Base-by-base conservation (phyloP, 2,888 invertebrate species). In the Philereme transversata region DNA sequence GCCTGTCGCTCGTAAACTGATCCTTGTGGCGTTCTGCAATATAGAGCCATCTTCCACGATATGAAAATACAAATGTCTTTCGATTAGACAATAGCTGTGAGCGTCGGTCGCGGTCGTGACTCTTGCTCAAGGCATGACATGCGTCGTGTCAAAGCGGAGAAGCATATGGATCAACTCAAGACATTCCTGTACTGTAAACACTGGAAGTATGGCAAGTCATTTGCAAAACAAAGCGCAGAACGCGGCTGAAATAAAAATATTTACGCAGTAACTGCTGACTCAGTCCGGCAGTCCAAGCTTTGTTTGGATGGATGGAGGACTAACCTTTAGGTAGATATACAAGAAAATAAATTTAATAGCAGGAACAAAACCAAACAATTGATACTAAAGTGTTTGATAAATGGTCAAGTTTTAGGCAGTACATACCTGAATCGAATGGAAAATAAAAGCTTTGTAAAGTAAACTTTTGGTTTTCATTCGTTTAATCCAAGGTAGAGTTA, bases 141-240 rank as follows among this genome's bases (percentile, higher is more conserved):
- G 76, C 74, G 70, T 69, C 72, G 72, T 78, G 76, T 81, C 76
- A 81, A 77, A 80, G 74, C 65, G 57, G 67, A 74, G 56, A 59
- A 78, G 73, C 88, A 83, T 87, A 79, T 85, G 90, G 84, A 78
- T 73, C 76, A 73, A 69, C 81, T 88, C 88, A 86, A 81, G 78
- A 79, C 76, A 78, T 77, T 81, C 74, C 78, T 76, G 77, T 74
- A 81, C 75, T 79, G 81, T 86, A 89, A 88, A 88, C 86, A 86
- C 71, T 78, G 73, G 73, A 75, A 75, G 74, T 75, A 73, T 69
- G 75, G 78, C 84, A 82, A 88, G 83, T 87, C 86, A 88, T 90
- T 90, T 85, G 90, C 90, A 87, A 90, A 90, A 90, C 90, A 91
- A 91, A 90, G 88, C 83, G 67, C 77, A 72, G 76, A 81, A 81